Evolutionary conservation across 2,113 vertebrate genomes (phyloP), one percentile per base, ranked within the genome.

Genomic region (Cephalopterus ornatus): DNA sequence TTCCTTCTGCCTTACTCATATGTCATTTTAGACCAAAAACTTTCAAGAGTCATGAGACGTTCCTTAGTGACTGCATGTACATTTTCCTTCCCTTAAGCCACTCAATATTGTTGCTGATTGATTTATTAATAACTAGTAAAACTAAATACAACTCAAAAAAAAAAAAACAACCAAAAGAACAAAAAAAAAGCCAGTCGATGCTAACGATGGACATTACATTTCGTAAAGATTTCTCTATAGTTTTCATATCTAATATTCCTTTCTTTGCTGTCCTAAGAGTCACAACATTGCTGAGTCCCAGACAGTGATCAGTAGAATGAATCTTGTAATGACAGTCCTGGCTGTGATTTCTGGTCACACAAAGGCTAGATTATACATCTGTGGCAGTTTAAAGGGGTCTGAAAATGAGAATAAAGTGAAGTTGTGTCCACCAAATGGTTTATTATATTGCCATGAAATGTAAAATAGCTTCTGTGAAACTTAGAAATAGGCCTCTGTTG

Each of bases 371-470:
- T 91, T 83, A 71, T 70, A 80, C 59, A 88, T 65, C 53, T 85
- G 85, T 82, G 78, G 39, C 67, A 53, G 30, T 73, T 82, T 73
- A 92, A 88, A 85, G 39, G 37, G 50, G 15, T 55, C 10, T 83
- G 62, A 92, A 89, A 93, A 92, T 85, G 55, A 86, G 50, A 91
- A 89, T 83, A 73, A 88, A 80, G 21, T 62, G 32, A 93, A 91
- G n/a, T 55, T 62, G 7, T 67, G 46, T 41, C 39, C 59, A 95
- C n/a, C 33, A 90, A 94, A 83, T 80, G 53, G 47, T 50, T 82
- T 42, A 85, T 90, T 85, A 83, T 50, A 77, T 72, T 63, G 9
- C 47, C 32, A 80, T 94, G 63, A 90, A 82, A 65, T 32, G 11
- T 61, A 44, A 95, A 94, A 91, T 66, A 23, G 23, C 8, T 83